phyloP scores from a whole-genome alignment of 2,113 vertebrate genomes.

The Phaetusa simplex region DNA sequence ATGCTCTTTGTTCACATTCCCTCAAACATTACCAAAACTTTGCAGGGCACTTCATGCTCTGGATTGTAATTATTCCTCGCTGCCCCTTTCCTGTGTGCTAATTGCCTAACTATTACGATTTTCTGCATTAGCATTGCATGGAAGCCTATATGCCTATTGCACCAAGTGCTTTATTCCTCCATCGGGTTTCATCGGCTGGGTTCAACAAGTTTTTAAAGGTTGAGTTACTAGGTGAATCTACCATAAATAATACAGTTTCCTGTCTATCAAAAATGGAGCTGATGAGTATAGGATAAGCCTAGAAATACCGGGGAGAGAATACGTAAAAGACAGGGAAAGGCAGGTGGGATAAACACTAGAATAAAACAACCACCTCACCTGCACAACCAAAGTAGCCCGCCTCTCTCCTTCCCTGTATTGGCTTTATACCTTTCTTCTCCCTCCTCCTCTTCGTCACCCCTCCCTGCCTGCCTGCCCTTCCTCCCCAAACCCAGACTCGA shows the following conservation, averaged over 20 bases:
- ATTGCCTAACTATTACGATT: not conserved
- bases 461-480: not conserved
- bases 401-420: too few relatives aligned
- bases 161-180: not conserved
- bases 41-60: fast-evolving
- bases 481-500: fast-evolving
- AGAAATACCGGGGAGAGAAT: not conserved
- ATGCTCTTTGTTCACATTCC: not conserved
- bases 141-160: not conserved
- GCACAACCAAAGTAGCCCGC: not conserved
- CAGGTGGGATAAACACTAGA: not conserved
- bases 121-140: not conserved
- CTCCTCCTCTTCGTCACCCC: too few relatives aligned
- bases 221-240: not conserved
- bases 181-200: not conserved
- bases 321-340: fast-evolving
- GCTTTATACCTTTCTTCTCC: not conserved
- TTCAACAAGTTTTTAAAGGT: not conserved
- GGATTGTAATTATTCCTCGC: not conserved
- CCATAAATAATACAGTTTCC: not conserved
- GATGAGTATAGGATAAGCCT: not conserved
- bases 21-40: not conserved
- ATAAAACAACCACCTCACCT: not conserved
- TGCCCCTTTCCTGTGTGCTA: not conserved
- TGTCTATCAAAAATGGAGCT: not conserved